Evolutionary conservation across 2,797 vertebrate species (phyloP).

Genomic region (Characodon lateralis): DNA sequence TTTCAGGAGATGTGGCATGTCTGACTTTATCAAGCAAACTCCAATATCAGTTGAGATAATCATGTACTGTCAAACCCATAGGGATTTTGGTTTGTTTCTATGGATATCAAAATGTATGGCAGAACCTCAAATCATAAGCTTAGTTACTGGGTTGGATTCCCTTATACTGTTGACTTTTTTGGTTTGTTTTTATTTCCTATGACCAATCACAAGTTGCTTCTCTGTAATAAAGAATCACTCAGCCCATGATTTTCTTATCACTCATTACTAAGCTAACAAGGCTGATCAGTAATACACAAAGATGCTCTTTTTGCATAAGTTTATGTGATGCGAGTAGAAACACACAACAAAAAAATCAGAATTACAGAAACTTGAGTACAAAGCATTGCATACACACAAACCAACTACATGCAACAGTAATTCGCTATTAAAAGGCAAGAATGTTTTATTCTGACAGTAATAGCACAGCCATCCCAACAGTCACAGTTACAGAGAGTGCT

Average conservation of each 20-base stretch:
- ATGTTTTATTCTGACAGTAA: background rate
- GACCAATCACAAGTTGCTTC: background rate
- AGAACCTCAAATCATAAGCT: background rate
- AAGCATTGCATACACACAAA: background rate
- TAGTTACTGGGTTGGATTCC: background rate
- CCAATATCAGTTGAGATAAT: no score
- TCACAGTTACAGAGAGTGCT: background rate
- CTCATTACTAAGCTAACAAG: conserved; percentile 1
- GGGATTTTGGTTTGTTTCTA: no score
- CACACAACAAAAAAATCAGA: background rate
- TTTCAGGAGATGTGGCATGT: no score
- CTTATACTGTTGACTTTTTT: background rate
- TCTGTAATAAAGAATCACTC: background rate
- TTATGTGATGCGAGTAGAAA: background rate
- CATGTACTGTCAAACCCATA: no score
- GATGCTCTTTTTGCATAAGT: background rate
- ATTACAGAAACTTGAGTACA: background rate
- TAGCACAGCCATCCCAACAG: background rate
- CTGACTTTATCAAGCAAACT: no score
- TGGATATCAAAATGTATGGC: background rate
- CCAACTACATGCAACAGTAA: background rate
- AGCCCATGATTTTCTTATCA: background rate
- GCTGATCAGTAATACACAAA: background rate
- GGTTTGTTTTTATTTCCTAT: background rate
- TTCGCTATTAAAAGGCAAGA: background rate